A percentile compares a stretch with the other conserved stretches of the same genome.
These are phyloP conservation scores for Oreochromis spilurus DNA, from an alignment of 2,113 vertebrate genomes.

Conservation along the genomic window DNA sequence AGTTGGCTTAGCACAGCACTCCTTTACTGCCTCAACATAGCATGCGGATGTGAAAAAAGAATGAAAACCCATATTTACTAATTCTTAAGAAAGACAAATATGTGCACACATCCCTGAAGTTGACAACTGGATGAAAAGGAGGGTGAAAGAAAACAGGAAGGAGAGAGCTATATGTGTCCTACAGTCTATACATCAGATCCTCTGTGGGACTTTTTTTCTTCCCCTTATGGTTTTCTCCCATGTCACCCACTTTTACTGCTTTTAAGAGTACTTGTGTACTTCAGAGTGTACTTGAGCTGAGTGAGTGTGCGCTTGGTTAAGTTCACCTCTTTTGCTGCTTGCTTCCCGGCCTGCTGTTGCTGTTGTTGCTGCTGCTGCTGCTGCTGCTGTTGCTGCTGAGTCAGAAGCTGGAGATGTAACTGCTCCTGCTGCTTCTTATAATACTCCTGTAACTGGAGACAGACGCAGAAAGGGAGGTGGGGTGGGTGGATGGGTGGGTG, in stretches of 20 bases:
- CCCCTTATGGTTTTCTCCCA: not conserved
- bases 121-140: not conserved
- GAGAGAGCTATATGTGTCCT: not conserved
- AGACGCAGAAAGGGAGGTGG: not conserved
- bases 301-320: slow-evolving; percentile 29
- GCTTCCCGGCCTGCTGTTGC: slow-evolving; percentile 75
- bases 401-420: slow-evolving; percentile 94
- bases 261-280: slow-evolving; percentile 48
- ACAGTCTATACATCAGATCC: slow-evolving; percentile 9
- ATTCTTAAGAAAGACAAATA: not conserved
- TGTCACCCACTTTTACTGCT: slow-evolving; percentile 35
- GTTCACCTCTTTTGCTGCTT: slow-evolving; percentile 93
- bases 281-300: slow-evolving; percentile 46
- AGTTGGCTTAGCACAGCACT: slow-evolving; percentile 5
- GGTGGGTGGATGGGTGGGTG: not conserved
- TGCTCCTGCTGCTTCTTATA: slow-evolving; percentile 99
- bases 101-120: slow-evolving; percentile 5
- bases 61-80: not conserved
- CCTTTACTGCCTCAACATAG: not conserved
- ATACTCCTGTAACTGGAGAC: slow-evolving; percentile 91
- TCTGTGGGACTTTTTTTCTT: not conserved
- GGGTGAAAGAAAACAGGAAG: not conserved
- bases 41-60: not conserved
- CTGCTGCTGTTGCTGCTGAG: slow-evolving; percentile 88
- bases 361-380: slow-evolving; percentile 70